Conservation (phyloP, 2,888 invertebrate genomes). For the Cancer borealis region DNA sequence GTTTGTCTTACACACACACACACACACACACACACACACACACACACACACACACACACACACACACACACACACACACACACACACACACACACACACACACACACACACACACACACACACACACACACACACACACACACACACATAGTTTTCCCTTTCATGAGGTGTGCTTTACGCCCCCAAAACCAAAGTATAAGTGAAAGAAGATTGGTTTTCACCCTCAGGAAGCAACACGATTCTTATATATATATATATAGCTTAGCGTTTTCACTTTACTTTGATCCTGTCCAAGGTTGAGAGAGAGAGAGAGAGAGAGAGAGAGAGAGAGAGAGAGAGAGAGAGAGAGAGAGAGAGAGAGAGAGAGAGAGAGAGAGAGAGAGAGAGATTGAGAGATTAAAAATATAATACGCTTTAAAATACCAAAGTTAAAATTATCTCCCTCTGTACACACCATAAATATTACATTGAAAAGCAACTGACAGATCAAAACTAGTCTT, state of each 20-base stretch:
- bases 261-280: too few relatives aligned
- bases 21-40: slow-evolving; percentile 20
- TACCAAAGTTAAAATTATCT: too few relatives aligned
- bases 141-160: too few relatives aligned
- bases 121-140: slow-evolving; percentile 14
- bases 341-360: background rate
- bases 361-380: background rate
- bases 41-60: slow-evolving; percentile 20
- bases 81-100: background rate
- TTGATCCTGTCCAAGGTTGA: too few relatives aligned
- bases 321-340: background rate
- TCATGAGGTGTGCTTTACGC: too few relatives aligned
- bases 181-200: too few relatives aligned
- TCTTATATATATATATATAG: too few relatives aligned
- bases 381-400: background rate
- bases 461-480: too few relatives aligned
- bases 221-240: too few relatives aligned
- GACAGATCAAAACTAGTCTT: too few relatives aligned
- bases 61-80: slow-evolving; percentile 11
- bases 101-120: slow-evolving; percentile 20
- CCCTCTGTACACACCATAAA: too few relatives aligned
- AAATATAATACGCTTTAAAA: background rate
- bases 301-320: background rate
- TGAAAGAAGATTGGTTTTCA: too few relatives aligned
- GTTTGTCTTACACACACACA: background rate